Conservation (phyloP, 2,888 invertebrate species). For the Scaptomyza flava region DNA sequence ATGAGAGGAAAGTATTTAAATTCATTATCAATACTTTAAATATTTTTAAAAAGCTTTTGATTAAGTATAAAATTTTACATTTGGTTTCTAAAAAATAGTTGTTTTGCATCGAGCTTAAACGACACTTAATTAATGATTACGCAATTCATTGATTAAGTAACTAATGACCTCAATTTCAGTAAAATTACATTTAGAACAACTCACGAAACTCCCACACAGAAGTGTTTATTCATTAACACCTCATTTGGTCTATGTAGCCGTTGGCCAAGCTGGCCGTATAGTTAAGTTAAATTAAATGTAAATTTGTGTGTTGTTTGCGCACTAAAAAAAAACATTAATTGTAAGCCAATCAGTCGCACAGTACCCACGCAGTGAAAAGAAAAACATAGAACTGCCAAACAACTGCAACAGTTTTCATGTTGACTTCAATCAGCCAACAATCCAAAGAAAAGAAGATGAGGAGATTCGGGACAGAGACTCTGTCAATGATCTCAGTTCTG, state of each 20-base stretch:
- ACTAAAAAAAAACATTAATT: conserved; percentile 39
- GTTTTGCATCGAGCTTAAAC: neutral
- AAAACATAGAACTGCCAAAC: conserved; percentile 22
- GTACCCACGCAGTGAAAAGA: conserved; percentile 43
- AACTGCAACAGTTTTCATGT: conserved; percentile 44
- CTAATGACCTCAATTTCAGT: conserved; percentile 3
- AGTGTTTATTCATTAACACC: conserved; percentile 58
- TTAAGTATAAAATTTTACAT: neutral
- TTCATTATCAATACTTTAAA: no score
- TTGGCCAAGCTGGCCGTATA: conserved; percentile 15
- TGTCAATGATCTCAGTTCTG: conserved; percentile 4
- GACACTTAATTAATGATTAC: neutral
- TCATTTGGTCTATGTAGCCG: conserved; percentile 34
- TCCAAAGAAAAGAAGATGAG: conserved; percentile 20
- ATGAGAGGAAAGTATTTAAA: neutral
- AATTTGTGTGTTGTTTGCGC: conserved; percentile 29
- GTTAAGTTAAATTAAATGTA: conserved; percentile 71
- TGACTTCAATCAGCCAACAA: conserved; percentile 52
- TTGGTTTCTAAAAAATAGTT: neutral
- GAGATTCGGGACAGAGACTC: neutral
- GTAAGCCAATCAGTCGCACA: conserved; percentile 43
- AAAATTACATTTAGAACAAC: conserved; percentile 2
- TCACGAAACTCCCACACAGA: conserved; percentile 19
- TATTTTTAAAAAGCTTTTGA: neutral
- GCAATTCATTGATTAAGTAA: conserved; percentile 19